A percentile compares a stretch with the other conserved stretches of the same genome.
Conservation (phyloP, 2,113 vertebrate genomes). For the Glaucomys volans region DNA sequence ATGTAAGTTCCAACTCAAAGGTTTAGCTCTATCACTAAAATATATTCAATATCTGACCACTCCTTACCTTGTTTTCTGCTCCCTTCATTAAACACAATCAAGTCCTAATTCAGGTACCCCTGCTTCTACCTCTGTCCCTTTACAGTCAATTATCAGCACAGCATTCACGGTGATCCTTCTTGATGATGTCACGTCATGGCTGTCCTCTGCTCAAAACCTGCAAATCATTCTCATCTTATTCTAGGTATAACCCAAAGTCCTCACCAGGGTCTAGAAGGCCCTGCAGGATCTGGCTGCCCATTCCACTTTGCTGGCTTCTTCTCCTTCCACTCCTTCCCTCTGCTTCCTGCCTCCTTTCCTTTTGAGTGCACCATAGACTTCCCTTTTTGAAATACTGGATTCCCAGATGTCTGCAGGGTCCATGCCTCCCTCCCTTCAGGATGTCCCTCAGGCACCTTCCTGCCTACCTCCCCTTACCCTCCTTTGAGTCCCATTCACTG, state of each 20-base stretch:
- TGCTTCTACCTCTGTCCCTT: not conserved
- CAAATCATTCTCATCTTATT: not conserved
- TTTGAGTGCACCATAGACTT: not conserved
- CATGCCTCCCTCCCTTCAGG: not conserved
- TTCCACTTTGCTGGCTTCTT: not conserved
- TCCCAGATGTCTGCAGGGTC: not conserved
- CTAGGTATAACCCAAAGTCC: not conserved
- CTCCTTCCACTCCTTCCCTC: not conserved
- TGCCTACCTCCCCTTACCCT: not conserved
- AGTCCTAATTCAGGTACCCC: not conserved
- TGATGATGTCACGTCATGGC: not conserved
- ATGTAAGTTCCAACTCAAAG: not conserved
- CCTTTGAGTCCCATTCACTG: not conserved
- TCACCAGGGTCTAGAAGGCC: not conserved
- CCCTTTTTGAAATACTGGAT: not conserved
- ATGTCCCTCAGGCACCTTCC: not conserved
- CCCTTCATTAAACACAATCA: not conserved
- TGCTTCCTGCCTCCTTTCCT: not conserved
- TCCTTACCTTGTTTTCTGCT: not conserved
- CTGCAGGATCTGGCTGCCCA: not conserved
- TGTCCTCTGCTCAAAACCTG: not conserved
- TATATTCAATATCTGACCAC: not conserved
- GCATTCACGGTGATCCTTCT: not conserved
- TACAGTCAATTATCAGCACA: no score
- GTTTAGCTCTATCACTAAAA: not conserved